A percentile compares a stretch with the other conserved stretches of the same genome.
Evolutionary conservation across 2,797 vertebrate genomes (phyloP).

Genomic region (Stomatorhinus walkeri): DNA sequence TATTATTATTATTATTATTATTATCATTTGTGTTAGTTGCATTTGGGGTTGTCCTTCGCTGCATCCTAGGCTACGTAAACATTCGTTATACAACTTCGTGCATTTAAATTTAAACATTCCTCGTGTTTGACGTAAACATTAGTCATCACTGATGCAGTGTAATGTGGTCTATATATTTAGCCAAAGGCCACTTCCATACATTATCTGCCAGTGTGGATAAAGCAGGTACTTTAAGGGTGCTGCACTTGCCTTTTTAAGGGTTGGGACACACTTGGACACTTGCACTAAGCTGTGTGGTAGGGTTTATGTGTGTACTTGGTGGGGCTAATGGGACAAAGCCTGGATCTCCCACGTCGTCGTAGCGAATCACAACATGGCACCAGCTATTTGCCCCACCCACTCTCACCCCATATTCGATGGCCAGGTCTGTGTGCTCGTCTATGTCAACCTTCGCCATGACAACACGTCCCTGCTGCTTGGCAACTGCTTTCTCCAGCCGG

Average conservation of each 20-base stretch:
- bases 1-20: not conserved
- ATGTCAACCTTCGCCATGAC: slow-evolving; percentile 97
- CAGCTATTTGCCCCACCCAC: not conserved
- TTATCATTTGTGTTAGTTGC: not conserved
- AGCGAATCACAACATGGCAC: not conserved
- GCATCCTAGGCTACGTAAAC: not conserved
- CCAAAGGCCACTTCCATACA: not conserved
- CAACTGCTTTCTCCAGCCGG: slow-evolving; percentile 82
- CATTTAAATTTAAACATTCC: not conserved
- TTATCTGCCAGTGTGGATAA: not conserved
- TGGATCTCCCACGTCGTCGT: not conserved
- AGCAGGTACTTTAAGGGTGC: not conserved
- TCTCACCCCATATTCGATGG: slow-evolving; percentile 88
- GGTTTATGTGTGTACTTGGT: not conserved
- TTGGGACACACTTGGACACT: not conserved
- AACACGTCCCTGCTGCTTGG: slow-evolving; percentile 85
- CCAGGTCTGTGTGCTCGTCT: slow-evolving; percentile 93
- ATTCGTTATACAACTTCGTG: not conserved
- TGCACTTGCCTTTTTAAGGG: not conserved
- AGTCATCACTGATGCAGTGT: not conserved
- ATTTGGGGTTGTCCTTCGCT: not conserved
- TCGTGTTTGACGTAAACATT: not conserved
- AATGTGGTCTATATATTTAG: not conserved
- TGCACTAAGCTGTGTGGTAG: not conserved
- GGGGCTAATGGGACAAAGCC: not conserved